These are phyloP conservation scores for Eulemur albifrons DNA, from an alignment of 2,797 vertebrate genomes.

Conservation along the genomic window DNA sequence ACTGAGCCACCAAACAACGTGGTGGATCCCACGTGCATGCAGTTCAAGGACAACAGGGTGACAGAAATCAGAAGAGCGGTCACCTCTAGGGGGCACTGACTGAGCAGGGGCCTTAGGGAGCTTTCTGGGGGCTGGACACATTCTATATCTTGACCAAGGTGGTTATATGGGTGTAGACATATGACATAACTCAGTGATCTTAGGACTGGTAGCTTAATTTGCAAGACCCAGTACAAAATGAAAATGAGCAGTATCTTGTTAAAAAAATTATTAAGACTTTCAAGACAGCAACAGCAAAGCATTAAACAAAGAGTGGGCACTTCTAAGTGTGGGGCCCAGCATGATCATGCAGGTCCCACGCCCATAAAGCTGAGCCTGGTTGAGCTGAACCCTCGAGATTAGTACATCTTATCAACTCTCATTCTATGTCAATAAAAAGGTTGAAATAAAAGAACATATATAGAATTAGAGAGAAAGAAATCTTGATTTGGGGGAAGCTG, in stretches of 20 bases:
- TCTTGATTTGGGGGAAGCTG: not conserved
- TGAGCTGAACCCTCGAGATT: not conserved
- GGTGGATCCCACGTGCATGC: accelerated
- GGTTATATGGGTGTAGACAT: not conserved
- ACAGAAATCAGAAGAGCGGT: accelerated
- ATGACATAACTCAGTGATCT: not conserved
- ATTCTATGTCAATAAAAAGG: not conserved
- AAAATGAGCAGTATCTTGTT: not conserved
- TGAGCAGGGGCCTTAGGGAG: not conserved
- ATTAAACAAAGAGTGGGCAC: not conserved
- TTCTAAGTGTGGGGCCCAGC: accelerated
- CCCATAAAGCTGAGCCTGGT: too few relatives aligned
- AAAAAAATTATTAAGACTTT: not conserved
- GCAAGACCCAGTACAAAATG: not conserved
- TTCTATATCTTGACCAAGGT: not conserved
- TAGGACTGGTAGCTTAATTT: not conserved
- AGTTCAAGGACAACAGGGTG: not conserved
- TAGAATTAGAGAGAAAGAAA: not conserved
- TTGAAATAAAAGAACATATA: not conserved
- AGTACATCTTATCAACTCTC: accelerated
- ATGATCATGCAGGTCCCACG: accelerated
- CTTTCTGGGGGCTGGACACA: not conserved
- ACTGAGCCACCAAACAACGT: accelerated
- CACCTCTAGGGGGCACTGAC: not conserved
- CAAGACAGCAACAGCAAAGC: not conserved